Base-by-base conservation (phyloP, 92 coral and sea anemone genomes). In the Zoanthus solanderi region DNA sequence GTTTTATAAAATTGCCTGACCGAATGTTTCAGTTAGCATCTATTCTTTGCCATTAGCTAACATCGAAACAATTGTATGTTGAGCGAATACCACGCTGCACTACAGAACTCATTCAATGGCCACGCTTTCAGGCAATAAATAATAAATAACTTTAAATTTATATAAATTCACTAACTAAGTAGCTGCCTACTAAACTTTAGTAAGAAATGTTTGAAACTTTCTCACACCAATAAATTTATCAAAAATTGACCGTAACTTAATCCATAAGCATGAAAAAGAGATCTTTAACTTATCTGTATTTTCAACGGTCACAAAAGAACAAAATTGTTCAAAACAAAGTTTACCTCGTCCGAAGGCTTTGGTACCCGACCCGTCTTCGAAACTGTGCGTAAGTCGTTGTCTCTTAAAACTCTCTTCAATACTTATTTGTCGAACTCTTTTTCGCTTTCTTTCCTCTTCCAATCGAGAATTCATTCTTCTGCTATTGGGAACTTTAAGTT, bases 361-460 rank as follows among this genome's bases (percentile, higher is more conserved):
- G 56, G 74, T 79, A 16, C 34, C 61, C 44, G 84, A n/a, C 69
- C 69, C 9, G 32, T 32, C 66, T 81, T 71, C 16, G 5, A 16
- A 68, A 16, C 58, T 68, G 13, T 81, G 85, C 44, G 61, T 23
- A 45, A 52, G 58, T n/a, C 92, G 89, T 50, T 95, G 97, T 71
- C 96, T 91, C 85, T 91, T 94, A 87, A 96, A 96, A 80, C 94
- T 93, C 88, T 94, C 98, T 54, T 96, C 98, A 23, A 96, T 93
- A 79, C 98, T 96, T 53, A 87, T 85, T 91, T 96, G 98, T 82
- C 91, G 92, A 28, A 94, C 90, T 87, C 94, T 90, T 88, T 96
- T 96, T 48, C 98, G 95, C 58, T 94, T 93, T 67, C 92, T 88
- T 28, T 92, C 93, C 72, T 90, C 98, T 23, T 79, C 91, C 87